Evolutionary conservation across 2,888 invertebrate genomes (phyloP), one percentile per base, ranked within the genome.

Genomic region (Brachypalpus laphriformis): DNA sequence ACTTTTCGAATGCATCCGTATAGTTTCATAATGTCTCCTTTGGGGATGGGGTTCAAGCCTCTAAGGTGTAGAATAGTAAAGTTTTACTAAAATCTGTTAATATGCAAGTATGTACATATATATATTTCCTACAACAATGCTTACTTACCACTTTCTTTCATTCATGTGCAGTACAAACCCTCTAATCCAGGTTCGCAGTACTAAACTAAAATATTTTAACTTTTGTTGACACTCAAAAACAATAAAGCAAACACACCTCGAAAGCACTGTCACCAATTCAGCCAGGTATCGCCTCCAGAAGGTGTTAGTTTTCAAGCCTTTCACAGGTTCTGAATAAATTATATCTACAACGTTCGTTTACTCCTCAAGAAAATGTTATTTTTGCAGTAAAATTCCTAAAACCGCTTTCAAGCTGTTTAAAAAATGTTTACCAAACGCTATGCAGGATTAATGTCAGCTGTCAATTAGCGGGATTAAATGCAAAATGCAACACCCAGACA

Each of bases 401-500:
- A 47, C 11, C 22, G 63, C 63, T 42, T 49, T 65, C 14, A 18
- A 47, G 14, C 7, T 49, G 7, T 37, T 61, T 72, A 9, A 28
- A 42, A 34, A 68, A 34, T n/a, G 8, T n/a, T 28, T 59, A 75
- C 45, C 49, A 22, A 47, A 25, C 9, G 22, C 31, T 28, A 8
- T 49, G 54, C 61, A 22, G 80, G 74, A 78, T 83, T 45, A 63
- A 63, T 47, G 85, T 76, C 49, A 90, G 89, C 90, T 91, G 91
- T 91, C 91, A 91, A 91, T 91, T 91, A 91, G 90, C 89, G 89
- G 89, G 90, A 91, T 91, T 91, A 91, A 91, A 91, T 83, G 81
- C 86, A 87, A 86, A 88, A 86, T 87, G 87, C 87, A 87, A 85
- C 78, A 61, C 68, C 22, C 74, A 54, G 28, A 18, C 49, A 77